Evolutionary conservation across 2,113 vertebrate genomes (phyloP).

Genomic region (Numida meleagris): DNA sequence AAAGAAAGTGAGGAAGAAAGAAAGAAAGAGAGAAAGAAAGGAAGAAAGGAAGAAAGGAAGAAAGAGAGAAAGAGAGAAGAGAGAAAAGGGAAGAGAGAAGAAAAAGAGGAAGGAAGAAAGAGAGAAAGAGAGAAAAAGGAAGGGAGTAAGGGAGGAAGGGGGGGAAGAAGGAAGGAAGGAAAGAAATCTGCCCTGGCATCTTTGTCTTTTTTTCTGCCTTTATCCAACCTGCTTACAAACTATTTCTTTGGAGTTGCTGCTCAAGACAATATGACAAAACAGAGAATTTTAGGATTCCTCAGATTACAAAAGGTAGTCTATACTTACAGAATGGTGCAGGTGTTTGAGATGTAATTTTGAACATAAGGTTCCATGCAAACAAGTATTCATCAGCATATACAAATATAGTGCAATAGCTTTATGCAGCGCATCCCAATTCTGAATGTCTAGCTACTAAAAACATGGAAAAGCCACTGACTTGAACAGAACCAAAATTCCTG

Average conservation of each 20-base stretch:
- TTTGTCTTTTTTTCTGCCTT: background rate
- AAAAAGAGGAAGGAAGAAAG: background rate
- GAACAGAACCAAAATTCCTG: background rate
- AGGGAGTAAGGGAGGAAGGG: no score
- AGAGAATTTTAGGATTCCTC: background rate
- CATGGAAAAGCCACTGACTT: accelerated
- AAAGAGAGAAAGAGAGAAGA: background rate
- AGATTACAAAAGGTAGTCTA: background rate
- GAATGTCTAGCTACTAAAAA: background rate
- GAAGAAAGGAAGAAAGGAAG: no score
- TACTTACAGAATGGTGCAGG: background rate
- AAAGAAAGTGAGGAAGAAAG: no score
- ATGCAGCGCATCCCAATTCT: background rate
- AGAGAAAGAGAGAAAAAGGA: no score
- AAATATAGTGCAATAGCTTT: background rate
- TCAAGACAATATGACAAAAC: background rate
- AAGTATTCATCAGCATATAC: background rate
- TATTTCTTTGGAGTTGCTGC: background rate
- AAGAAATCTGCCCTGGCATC: background rate
- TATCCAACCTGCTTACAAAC: background rate
- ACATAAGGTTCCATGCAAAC: background rate
- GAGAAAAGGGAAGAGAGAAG: background rate
- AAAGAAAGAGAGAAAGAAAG: no score
- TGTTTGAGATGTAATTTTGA: background rate
- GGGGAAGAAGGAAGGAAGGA: background rate